Base-by-base conservation (phyloP, 2,888 invertebrate genomes). In the Agriopis leucophaearia region DNA sequence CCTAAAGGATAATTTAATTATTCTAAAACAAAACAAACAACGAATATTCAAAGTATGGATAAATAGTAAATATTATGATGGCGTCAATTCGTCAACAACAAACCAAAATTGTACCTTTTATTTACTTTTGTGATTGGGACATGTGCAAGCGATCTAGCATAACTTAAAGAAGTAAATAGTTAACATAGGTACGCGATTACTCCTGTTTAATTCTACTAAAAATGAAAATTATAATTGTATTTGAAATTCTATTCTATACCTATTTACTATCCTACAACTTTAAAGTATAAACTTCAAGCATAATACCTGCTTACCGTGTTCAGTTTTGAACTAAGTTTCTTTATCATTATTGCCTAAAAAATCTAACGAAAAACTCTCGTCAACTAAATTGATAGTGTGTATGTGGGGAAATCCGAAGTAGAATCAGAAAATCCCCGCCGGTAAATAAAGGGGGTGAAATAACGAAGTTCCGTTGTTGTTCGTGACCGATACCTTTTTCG, bases 391-490 rank as follows among this genome's bases (percentile, higher is more conserved):
- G 15, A 57, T 16, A 58, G 58, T 58, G 48, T 10, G 83, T 82
- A 48, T 82, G 82, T 69, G 79, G 82, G 81, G 81, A 83, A 89
- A 88, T 85, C 86, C 86, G 70, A 78, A 81, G 80, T 86, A 78
- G 82, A 89, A 88, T 88, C 88, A 85, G 84, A 83, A 87, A 86
- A 89, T 87, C 88, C 83, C 78, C 77, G 71, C 66, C 66, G 55
- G 74, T 71, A 72, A 87, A 89, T 88, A 89, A 84, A 86, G 87
- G 84, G 81, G 87, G 86, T 86, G 90, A 84, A 88, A 88, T 88
- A 85, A 88, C 84, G 86, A 78, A 80, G 78, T 79, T 80, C 73
- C 81, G 74, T 73, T 73, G 76, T 74, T 70, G 62, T 69, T 75
- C 69, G 75, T 74, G 77, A 83, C 79, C 81, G 81, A 84, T 86